Evolutionary conservation across 2,888 invertebrate genomes (phyloP), one percentile per base, ranked within the genome.

Genomic region (Clanis bilineata): DNA sequence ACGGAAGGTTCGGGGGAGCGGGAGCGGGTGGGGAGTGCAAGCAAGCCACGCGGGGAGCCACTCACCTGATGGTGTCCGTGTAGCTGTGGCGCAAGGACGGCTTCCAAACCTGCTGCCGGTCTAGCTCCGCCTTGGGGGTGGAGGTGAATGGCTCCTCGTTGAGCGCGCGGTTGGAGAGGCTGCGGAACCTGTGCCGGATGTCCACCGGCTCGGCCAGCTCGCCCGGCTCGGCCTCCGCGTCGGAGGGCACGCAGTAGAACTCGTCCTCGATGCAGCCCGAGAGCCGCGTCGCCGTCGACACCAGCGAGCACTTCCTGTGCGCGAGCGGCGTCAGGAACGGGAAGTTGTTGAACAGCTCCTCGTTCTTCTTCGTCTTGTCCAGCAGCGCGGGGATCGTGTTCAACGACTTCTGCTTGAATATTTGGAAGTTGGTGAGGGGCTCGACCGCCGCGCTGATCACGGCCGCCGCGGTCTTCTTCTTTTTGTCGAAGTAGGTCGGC

Each of bases 291-390:
- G 86, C 83, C 63, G 80, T 77, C 56, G 85, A 77, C 51, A 85
- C 79, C 7, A 88, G 79, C 21, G 91, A 92, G 70, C 80, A 86
- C 82, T 91, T 92, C 3, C 94, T 76, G 74, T 93, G 90, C 60
- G 93, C 93, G 45, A 93, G 86, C 56, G 94, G 94, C 61, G 94
- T 94, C 65, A 94, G 80, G 73, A 94, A 94, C 58, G 92, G 93
- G 62, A 93, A 93, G 76, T 93, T 92, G 63, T 92, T 92, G 79
- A 94, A 93, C 63, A 94, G 74, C 72, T 92, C 91, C 71, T 88
- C 90, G 76, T 77, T 80, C 64, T 79, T 79, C 60, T 73, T 79
- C 65, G 74, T 75, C 65, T 76, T 75, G 61, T 91, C 91, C 45
- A 86, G 72, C 59, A 85, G 67, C 58, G 89, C 88, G 54, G 92